phyloP scores from a whole-genome alignment of 2,113 vertebrate genomes.

The Alectura lathami region DNA sequence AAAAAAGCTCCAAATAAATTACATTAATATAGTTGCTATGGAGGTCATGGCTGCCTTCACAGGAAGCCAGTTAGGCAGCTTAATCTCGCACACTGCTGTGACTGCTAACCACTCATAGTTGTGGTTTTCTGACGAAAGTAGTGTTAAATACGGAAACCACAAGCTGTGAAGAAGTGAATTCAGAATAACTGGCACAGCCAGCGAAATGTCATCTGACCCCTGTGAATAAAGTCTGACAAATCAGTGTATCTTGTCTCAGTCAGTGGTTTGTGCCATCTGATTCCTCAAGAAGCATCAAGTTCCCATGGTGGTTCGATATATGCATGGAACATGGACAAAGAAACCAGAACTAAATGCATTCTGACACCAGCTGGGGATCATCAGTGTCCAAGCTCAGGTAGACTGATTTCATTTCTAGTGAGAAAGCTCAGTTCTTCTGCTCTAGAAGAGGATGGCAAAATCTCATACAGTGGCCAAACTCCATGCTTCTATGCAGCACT shows the following conservation, averaged over 20 bases:
- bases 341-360: not conserved
- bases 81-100: not conserved
- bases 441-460: not conserved
- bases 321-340: not conserved
- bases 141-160: constrained; percentile 25
- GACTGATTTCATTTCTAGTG: not conserved
- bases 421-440: not conserved
- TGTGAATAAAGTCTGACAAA: not conserved
- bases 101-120: not conserved
- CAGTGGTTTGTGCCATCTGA: not conserved
- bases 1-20: constrained; percentile 18
- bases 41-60: constrained; percentile 11
- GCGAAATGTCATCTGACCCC: not conserved
- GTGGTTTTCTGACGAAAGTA: not conserved
- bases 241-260: not conserved
- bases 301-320: not conserved
- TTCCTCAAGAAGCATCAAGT: not conserved
- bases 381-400: not conserved
- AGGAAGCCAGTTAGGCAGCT: constrained; percentile 22
- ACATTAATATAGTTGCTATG: not conserved
- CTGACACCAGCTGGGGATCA: not conserved
- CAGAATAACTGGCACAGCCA: not conserved
- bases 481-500: not conserved
- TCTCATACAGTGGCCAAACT: not conserved
- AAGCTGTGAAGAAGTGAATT: constrained; percentile 18